These are phyloP conservation scores for Koerneria pararmatus DNA, from an alignment of 2,888 invertebrate genomes.

Conservation along the genomic window DNA sequence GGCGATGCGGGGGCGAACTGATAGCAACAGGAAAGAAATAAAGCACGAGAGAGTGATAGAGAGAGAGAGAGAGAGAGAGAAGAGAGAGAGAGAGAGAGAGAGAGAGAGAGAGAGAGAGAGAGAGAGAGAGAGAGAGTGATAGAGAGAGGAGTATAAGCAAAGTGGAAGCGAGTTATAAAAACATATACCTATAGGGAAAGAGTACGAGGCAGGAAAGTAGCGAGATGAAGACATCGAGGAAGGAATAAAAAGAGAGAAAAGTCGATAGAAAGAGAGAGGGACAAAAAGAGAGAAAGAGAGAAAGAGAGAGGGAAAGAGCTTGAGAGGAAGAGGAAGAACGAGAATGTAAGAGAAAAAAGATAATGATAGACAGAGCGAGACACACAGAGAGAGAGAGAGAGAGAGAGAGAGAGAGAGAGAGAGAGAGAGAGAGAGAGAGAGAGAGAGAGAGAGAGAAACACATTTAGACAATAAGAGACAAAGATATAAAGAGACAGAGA, in stretches of 20 bases:
- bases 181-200: not conserved
- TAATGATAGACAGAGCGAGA: too few species aligned
- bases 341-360: not conserved
- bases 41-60: not conserved
- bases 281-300: too few species aligned
- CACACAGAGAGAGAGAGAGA: constrained; percentile 5
- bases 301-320: not conserved
- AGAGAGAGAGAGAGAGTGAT: not conserved
- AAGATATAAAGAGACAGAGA: not conserved
- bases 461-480: not conserved
- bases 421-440: not conserved
- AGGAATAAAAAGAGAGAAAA: too few species aligned
- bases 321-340: not conserved
- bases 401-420: not conserved
- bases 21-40: too few species aligned
- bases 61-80: constrained; percentile 6
- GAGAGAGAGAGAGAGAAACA: not conserved
- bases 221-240: not conserved
- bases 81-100: not conserved
- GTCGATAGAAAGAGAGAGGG: too few species aligned
- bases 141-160: not conserved
- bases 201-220: not conserved
- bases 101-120: not conserved
- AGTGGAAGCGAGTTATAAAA: not conserved
- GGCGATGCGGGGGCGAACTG: too few species aligned